Evolutionary conservation across 2,888 invertebrate species (phyloP), one percentile per base, ranked within the genome.

Genomic region (Hemistola chrysoprasaria): DNA sequence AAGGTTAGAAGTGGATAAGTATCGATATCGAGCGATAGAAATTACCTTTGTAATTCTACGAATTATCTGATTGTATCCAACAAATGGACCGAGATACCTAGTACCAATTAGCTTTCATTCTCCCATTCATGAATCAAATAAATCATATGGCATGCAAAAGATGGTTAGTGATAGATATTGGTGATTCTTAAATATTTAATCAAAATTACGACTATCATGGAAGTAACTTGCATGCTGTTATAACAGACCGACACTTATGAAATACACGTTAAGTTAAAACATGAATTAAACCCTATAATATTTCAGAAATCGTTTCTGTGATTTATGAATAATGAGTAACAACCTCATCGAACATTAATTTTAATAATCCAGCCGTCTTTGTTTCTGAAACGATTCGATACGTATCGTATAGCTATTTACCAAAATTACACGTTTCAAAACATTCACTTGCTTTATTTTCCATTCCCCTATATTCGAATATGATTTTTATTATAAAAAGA

Each of bases 331-430:
- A 16, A 36, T 36, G 26, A 41, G 30, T 38, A 43, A 43, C 29
- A 46, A 37, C 11, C 8, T 26, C 10, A 7, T 28, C 11, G 45
- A 40, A 22, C 43, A 52, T 41, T 40, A 50, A 50, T 47, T 47
- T 51, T 28, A 46, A 35, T 41, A 35, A 37, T 37, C 21, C 41
- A 25, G 42, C 38, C 72, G 59, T 71, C 69, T 78, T 81, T 73
- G 75, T 80, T 78, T 68, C 67, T 61, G 75, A 78, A 80, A 75
- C 74, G 68, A 73, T 76, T 78, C 75, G 81, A 82, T 82, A 78
- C 77, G 76, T 81, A 85, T 87, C 84, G 75, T 80, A 86, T 79
- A 77, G 82, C 74, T 79, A 81, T 87, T 85, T 79, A 77, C 76
- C 64, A 78, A 87, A 86, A 87, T 87, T 87, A 86, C 70, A 87